phyloP scores from a whole-genome alignment of 2,888 invertebrate genomes.

The Pomacea canaliculata region DNA sequence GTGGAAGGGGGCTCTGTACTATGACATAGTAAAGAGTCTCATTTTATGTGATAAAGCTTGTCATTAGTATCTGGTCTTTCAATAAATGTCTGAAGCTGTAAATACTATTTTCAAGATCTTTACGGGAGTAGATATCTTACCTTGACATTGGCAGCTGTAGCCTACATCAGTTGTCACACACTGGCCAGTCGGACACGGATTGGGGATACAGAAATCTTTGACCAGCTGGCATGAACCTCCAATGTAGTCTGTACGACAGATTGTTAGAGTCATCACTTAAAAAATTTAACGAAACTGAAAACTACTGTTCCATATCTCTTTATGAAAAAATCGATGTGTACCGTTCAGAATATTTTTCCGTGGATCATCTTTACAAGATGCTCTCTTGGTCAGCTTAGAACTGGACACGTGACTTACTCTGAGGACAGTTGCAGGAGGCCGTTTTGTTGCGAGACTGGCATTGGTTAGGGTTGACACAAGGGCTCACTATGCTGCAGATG shows the following conservation, averaged over 20 bases:
- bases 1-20: no score
- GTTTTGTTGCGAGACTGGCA: background rate
- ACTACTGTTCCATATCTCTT: no score
- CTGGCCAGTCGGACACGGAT: constrained; percentile 23
- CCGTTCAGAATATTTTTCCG: background rate
- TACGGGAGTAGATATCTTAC: background rate
- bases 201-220: constrained; percentile 23
- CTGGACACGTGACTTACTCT: background rate
- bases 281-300: no score
- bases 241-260: constrained; percentile 3
- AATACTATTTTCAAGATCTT: no score
- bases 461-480: background rate
- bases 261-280: no score
- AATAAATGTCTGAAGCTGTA: no score
- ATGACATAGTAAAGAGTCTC: no score
- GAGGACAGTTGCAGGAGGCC: background rate
- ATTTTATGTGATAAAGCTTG: no score
- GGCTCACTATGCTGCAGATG: background rate
- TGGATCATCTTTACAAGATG: background rate
- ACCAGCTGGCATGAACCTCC: constrained; percentile 11
- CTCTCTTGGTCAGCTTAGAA: background rate
- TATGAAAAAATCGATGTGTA: no score
- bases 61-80: no score
- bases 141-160: constrained; percentile 33
- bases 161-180: constrained; percentile 10